phyloP scores from a whole-genome alignment of 2,888 invertebrate species.

The Drosophila acutilabella region DNA sequence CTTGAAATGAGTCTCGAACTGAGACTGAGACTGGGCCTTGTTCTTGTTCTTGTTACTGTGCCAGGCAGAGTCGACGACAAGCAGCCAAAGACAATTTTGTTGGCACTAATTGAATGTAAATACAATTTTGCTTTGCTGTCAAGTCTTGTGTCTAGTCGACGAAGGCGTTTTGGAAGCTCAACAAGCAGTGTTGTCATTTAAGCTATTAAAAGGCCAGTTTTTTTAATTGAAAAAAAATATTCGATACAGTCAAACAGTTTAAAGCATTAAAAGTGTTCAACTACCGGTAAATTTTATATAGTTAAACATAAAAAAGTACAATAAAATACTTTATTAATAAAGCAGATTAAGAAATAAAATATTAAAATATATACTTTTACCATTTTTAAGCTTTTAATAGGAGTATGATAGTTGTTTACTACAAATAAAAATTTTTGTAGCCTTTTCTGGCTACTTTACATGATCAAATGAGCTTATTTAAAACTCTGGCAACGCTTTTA shows the following conservation, averaged over 20 bases:
- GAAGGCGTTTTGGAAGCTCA: conserved; percentile 3
- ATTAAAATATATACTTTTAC: no score
- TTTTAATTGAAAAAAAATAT: neutral
- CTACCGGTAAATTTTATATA: no score
- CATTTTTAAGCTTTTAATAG: no score
- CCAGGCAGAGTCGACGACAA: conserved; percentile 64
- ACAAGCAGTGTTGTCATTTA: neutral
- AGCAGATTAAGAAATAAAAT: no score
- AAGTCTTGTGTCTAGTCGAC: conserved; percentile 78
- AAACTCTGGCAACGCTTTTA: neutral
- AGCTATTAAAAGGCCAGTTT: neutral
- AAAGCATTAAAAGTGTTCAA: no score
- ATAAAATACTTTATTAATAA: no score
- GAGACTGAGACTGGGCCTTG: conserved; percentile 25
- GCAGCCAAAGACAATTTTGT: conserved; percentile 81
- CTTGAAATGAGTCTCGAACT: conserved; percentile 17
- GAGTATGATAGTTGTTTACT: neutral
- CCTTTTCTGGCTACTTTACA: no score
- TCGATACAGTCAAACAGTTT: no score
- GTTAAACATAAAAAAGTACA: no score
- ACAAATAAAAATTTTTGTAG: neutral
- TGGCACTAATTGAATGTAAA: conserved; percentile 81
- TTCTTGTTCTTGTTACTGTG: conserved; percentile 10
- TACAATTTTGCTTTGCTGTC: conserved; percentile 82
- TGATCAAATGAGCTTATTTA: neutral